Evolutionary conservation across 2,113 vertebrate genomes (phyloP), one percentile per base, ranked within the genome.

Genomic region (Sclerurus mexicanus): DNA sequence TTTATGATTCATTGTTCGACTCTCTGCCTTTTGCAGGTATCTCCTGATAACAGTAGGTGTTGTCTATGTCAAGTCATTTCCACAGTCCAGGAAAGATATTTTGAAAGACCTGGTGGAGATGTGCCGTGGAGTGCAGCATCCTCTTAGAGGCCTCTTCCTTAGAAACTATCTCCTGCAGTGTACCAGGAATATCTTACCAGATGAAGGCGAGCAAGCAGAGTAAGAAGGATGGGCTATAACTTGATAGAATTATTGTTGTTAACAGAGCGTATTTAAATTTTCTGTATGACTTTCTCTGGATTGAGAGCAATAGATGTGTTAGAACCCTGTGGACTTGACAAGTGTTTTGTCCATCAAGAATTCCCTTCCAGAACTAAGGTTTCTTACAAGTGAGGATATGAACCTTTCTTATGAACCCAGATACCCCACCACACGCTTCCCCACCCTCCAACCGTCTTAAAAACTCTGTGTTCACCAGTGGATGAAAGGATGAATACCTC

Each of bases 61-160:
- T 93, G 99, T 99, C 53, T 99, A 99, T 46, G 99, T 99, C 59
- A 99, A 99, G 96, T 99, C 99, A 68, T 99, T 99, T 98, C 99
- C 99, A n/a, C 99, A 99, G 97, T 99, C 99, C 69, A 98, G 99
- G 37, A 99, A 99, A 82, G 99, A 99, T 92, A 99, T 99, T 80
- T 96, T 99, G 89, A 99, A 99, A 98, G 99, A 99, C 95, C 96
- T 99, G 96, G 99, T 99, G n/a, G 99, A 99, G 97, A 99, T 99
- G 99, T 99, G 99, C 52, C 99, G 99, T 17, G 99, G 99, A 16
- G 99, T 99, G n/a, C 99, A 99, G 95, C 99, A 99, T 97, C 99
- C 99, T 4, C 98, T 99, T 58, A 98, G 99, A 56, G 99, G 99
- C 23, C 98, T 99, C 13, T 99, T 99, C 95, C 99, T 99, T 91